Percentiles rank a stretch among this genome's conserved stretches.
These are phyloP conservation scores for Salmo trutta DNA, from an alignment of 2,797 vertebrate genomes.

Conservation along the genomic window DNA sequence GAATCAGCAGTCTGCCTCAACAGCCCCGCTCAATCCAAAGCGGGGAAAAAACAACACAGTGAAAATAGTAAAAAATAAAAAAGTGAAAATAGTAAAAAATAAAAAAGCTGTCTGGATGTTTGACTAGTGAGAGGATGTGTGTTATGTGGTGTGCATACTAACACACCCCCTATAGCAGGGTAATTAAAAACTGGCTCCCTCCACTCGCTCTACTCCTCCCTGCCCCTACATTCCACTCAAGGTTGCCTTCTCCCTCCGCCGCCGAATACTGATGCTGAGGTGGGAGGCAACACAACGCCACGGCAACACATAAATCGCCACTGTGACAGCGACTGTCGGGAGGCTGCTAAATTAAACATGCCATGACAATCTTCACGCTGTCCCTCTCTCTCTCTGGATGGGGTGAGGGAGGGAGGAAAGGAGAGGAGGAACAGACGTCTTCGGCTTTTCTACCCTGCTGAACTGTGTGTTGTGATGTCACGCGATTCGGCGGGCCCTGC, in stretches of 20 bases:
- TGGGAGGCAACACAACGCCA: background rate
- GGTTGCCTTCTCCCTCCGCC: conserved; percentile 40
- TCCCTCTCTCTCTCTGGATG: conserved; percentile 24
- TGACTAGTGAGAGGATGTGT: conserved; percentile 53
- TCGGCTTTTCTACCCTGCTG: conserved; percentile 30
- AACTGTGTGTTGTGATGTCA: conserved; percentile 25
- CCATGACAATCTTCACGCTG: conserved; percentile 32
- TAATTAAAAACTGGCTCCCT: conserved; percentile 64
- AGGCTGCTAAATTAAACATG: conserved; percentile 72
- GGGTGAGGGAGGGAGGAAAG: conserved; percentile 36
- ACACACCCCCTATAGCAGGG: conserved; percentile 48
- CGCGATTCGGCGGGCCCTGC: background rate
- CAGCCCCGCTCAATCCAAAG: no score
- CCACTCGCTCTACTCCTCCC: background rate
- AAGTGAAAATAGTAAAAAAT: background rate
- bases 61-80: background rate
- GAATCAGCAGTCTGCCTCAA: no score
- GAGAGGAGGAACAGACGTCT: conserved; percentile 11
- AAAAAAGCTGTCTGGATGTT: background rate
- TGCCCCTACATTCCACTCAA: conserved; percentile 24
- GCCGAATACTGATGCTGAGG: conserved; percentile 35
- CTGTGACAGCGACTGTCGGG: conserved; percentile 45
- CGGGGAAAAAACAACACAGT: conserved; percentile 20
- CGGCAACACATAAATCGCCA: conserved; percentile 55
- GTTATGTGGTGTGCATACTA: conserved; percentile 49